A percentile compares a stretch with the other conserved stretches of the same genome.
Evolutionary conservation across 2,113 vertebrate species (phyloP).

Genomic region (Origma solitaria): DNA sequence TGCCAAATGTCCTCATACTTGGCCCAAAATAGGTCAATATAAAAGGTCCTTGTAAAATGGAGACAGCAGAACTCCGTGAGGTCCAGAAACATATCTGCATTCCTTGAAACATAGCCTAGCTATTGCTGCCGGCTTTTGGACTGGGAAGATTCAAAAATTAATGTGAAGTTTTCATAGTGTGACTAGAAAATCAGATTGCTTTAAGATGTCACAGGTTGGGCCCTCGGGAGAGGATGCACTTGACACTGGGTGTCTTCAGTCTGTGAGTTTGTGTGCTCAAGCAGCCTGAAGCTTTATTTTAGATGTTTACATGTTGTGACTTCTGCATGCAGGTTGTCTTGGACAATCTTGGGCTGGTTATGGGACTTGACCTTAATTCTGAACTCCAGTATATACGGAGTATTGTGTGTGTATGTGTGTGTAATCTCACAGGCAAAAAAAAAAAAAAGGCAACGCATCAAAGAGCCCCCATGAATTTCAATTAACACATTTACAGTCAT

Average conservation of each 20-base stretch:
- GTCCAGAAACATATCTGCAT: not conserved
- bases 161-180: not conserved
- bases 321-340: not conserved
- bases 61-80: not conserved
- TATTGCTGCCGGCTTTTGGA: not conserved
- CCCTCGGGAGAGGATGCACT: not conserved
- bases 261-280: not conserved
- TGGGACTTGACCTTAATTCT: not conserved
- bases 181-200: not conserved
- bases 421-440: not conserved
- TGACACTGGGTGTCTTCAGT: fast-evolving
- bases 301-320: not conserved
- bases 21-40: not conserved
- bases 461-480: constrained; percentile 50
- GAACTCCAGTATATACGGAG: not conserved
- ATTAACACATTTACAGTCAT: constrained; percentile 57
- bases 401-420: not conserved
- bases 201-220: not conserved
- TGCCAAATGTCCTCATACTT: not conserved
- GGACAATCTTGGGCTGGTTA: not conserved
- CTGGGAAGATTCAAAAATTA: not conserved
- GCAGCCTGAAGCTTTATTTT: not conserved
- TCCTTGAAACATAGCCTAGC: not conserved
- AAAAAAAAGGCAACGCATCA: not conserved
- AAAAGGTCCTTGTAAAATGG: not conserved